phyloP scores from a whole-genome alignment of 1,140 invertebrate genomes.

The Pantala flavescens region DNA sequence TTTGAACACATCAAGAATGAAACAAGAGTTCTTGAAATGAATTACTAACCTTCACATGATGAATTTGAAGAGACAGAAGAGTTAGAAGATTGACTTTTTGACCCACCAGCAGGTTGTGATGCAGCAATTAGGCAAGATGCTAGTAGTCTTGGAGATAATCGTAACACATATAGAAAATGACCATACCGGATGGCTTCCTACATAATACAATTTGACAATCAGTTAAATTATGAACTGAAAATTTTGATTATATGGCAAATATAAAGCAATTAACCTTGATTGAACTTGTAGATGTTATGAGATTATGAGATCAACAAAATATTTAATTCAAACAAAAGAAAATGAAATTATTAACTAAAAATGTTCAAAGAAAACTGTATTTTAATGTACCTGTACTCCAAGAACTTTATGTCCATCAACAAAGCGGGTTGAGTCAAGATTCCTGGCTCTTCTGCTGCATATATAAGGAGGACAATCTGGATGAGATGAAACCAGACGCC shows the following conservation, averaged over 20 bases:
- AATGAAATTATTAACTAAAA: no score
- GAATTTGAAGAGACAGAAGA: neutral
- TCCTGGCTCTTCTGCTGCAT: constrained; percentile 65
- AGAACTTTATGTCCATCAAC: constrained; percentile 79
- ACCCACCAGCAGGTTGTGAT: neutral
- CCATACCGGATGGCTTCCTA: constrained; percentile 40
- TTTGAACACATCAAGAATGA: no score
- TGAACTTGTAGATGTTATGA: no score
- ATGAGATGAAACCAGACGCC: constrained; percentile 51
- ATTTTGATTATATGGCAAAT: no score
- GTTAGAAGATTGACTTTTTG: neutral
- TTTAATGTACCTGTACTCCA: constrained; percentile 52
- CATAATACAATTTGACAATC: no score
- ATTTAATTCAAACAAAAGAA: no score
- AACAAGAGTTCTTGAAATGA: no score
- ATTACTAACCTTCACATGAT: neutral
- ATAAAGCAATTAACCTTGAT: no score
- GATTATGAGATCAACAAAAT: no score
- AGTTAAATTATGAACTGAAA: no score
- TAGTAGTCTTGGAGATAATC: constrained; percentile 68
- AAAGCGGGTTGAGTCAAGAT: constrained; percentile 69
- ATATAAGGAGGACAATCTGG: constrained; percentile 25
- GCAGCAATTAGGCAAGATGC: constrained; percentile 66
- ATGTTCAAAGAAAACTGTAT: no score
- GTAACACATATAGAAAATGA: constrained; percentile 65